Conservation (phyloP, 1,140 invertebrate species). For the Cheumatopsyche charites region DNA sequence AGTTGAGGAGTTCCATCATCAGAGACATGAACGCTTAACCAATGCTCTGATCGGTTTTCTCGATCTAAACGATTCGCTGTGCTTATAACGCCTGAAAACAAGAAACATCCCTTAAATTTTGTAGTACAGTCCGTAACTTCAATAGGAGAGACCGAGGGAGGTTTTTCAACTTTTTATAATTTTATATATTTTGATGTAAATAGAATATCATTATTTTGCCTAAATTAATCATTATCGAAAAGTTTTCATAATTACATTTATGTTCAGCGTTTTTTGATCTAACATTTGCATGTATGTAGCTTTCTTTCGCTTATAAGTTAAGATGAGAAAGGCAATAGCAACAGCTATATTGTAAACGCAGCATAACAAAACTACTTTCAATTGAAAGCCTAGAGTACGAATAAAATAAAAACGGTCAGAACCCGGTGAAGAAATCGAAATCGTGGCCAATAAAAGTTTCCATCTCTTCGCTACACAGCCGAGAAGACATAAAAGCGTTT, state of each 20-base stretch:
- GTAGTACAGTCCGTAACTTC: background rate
- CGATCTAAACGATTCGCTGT: conserved; percentile 78
- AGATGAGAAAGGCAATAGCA: no score
- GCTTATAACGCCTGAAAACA: conserved; percentile 72
- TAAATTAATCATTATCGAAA: no score
- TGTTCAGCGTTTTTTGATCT: no score
- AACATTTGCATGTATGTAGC: no score
- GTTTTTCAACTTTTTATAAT: background rate
- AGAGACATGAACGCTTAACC: conserved; percentile 73
- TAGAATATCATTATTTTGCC: no score
- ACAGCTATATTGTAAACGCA: no score
- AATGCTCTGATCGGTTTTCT: conserved; percentile 78
- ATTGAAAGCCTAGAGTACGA: no score
- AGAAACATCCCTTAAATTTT: conserved; percentile 33
- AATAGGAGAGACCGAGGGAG: background rate
- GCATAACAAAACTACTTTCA: no score
- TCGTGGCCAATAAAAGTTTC: background rate
- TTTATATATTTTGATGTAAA: no score
- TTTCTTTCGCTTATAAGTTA: no score
- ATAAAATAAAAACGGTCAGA: no score
- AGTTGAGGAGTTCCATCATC: conserved; percentile 77
- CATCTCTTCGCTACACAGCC: background rate
- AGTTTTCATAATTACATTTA: no score
- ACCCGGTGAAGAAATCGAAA: background rate
- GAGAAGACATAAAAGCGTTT: conserved; percentile 34